Evolutionary conservation across 1,140 invertebrate genomes (phyloP), one percentile per base, ranked within the genome.

Genomic region (Hyphantria cunea): DNA sequence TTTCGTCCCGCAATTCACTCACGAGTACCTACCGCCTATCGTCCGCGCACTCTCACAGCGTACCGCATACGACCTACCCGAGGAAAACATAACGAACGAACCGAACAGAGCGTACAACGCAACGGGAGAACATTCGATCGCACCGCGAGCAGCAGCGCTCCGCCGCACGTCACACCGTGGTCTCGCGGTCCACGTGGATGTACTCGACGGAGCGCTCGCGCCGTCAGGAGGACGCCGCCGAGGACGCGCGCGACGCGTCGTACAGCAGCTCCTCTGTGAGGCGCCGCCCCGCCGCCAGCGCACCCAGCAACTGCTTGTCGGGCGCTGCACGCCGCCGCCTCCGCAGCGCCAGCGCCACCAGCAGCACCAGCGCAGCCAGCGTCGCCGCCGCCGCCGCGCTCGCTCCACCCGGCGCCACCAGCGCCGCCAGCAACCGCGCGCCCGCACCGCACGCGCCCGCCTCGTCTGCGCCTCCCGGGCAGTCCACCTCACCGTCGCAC

Each of bases 161-260:
- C 83, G 86, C 94, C 93, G 96, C 92, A 97, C 96, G 86, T 94
- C 93, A 97, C 92, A 97, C 96, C 66, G 96, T 96, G 74, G 96
- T 96, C 91, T 96, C 96, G 82, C 95, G 94, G 92, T 97, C 96
- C 85, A 96, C 95, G 91, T 96, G 95, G 79, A 96, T 96, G 83
- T 95, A 96, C 84, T 97, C 96, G 92, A 97, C 96, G 92, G 95
- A 96, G 90, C 95, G 95, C 89, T 95, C 94, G 83, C 94, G 94
- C 74, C 96, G 95, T 94, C 96, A 96, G 94, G 96, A 96, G 80
- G 80, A 77, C 11, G 92, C 79, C 9, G 92, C 80, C 3, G 92
- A 92, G 39, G 93, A 92, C 55, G 92, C 90, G 58, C 86, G 84
- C 49, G 86, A 87, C 41, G 92, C 93, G 70, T 93, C 93, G 68